These are phyloP conservation scores for Drosophila novamexicana DNA, from an alignment of 1,140 invertebrate genomes.

Conservation along the genomic window DNA sequence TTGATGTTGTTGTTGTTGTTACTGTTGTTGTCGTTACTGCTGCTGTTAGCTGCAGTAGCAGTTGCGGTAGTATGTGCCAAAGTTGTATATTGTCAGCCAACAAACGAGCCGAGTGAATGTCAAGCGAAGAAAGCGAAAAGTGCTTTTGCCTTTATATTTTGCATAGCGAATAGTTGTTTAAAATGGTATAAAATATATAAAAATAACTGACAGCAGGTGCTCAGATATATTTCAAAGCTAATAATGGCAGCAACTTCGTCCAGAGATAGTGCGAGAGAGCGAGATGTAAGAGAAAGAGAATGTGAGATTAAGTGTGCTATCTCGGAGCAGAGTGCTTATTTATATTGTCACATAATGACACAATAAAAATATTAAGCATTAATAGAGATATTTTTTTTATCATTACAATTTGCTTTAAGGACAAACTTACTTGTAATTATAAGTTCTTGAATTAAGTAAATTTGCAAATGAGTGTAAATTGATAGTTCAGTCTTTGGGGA, in stretches of 20 bases:
- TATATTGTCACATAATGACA: background rate
- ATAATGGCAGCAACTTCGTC: background rate
- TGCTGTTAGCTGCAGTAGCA: conserved; percentile 32
- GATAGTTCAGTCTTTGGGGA: too few species aligned
- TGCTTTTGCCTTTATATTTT: conserved; percentile 2
- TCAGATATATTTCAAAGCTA: conserved; percentile 20
- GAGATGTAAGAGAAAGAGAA: background rate
- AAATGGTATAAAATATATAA: conserved; percentile 14
- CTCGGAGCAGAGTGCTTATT: background rate
- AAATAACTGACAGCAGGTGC: conserved; percentile 22
- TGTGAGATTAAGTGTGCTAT: background rate
- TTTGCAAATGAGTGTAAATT: too few species aligned
- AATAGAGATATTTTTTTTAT: background rate
- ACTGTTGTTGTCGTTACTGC: conserved; percentile 10
- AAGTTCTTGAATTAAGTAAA: too few species aligned
- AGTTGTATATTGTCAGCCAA: conserved; percentile 36
- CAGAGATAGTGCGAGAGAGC: background rate
- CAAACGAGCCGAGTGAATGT: conserved; percentile 38
- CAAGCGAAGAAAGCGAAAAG: conserved; percentile 34
- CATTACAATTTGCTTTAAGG: background rate
- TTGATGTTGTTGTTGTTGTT: conserved; percentile 15
- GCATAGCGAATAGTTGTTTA: conserved; percentile 26
- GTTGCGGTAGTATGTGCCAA: conserved; percentile 1
- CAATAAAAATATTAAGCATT: background rate
- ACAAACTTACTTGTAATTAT: too few species aligned